Evolutionary conservation across 2,888 invertebrate species (phyloP), one percentile per base, ranked within the genome.

Genomic region (Mamestra brassicae): DNA sequence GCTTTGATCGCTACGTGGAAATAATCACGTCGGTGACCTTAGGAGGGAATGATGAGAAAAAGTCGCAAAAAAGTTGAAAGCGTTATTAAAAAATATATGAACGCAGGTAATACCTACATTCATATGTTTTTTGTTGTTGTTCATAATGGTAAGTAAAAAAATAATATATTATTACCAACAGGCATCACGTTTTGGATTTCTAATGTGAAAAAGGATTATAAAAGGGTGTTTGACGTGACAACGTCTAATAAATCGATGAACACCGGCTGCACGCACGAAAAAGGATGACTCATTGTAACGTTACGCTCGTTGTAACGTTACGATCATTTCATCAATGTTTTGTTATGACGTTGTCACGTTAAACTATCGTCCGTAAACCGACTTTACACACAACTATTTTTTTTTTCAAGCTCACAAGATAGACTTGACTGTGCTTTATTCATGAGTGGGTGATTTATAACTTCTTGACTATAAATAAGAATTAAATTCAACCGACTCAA

Each of bases 1-100:
- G n/a, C 80, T 77, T 81, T 80, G 81, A 80, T 81, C 77, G 7
- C 3, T 4, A 47, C 1, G 26, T 52, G 67, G 64, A 81, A 66
- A 54, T 68, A 68, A 80, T 64, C n/a, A 55, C 5, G 17, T 60
- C 10, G 6, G 26, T 58, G 5, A 72, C n/a, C 38, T 15, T 38
- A 52, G 7, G 17, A 4, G 26, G 17, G 60, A 34, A 2, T 38
- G 10, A n/a, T 47, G 38, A 60, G 11, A 71, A 64, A 69, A 78
- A 26, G 4, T 47, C 5, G 2, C 4, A 54, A 64, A 54, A 4
- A 26, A 34, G 4, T 34, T 8, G n/a, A 57, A 58, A 73, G 11
- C 34, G 8, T 66, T 72, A 66, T 26, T 70, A 50, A 42, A 57
- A 8, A 36, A 57, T 17, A 17, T 26, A 2, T 17, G 34, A 26